Evolutionary conservation across 2,113 vertebrate species (phyloP).

Genomic region (Pyrgilauda ruficollis): DNA sequence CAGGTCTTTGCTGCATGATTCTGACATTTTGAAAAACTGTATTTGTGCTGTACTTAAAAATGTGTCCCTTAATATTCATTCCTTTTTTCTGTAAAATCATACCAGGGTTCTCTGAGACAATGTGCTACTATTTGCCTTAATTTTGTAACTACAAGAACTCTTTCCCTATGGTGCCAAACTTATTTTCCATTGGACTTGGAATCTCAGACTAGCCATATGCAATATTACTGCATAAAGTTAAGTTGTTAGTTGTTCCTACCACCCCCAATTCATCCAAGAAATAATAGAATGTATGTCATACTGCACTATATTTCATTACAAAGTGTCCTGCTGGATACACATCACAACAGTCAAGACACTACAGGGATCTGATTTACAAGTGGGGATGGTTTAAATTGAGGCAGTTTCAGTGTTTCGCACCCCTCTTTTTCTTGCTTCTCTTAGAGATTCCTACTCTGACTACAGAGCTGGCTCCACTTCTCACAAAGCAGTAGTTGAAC

Average conservation of each 20-base stretch:
- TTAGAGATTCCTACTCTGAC: constrained; percentile 11
- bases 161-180: neutral
- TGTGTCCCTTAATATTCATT: neutral
- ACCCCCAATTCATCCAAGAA: neutral
- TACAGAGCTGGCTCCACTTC: constrained; percentile 33
- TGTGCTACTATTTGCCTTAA: neutral
- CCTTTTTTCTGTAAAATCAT: neutral
- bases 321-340: neutral
- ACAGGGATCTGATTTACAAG: neutral
- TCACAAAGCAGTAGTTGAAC: constrained; percentile 31
- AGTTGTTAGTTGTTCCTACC: neutral
- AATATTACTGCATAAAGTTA: neutral
- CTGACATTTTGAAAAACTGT: constrained; percentile 1
- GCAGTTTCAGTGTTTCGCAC: neutral
- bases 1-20: neutral
- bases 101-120: neutral
- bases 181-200: neutral
- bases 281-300: neutral
- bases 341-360: neutral
- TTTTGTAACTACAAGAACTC: neutral
- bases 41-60: neutral
- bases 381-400: neutral
- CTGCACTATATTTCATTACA: neutral
- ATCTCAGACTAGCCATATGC: neutral
- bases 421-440: constrained; percentile 3